phyloP scores from a whole-genome alignment of 1,140 invertebrate genomes.

The Hetaerina americana region DNA sequence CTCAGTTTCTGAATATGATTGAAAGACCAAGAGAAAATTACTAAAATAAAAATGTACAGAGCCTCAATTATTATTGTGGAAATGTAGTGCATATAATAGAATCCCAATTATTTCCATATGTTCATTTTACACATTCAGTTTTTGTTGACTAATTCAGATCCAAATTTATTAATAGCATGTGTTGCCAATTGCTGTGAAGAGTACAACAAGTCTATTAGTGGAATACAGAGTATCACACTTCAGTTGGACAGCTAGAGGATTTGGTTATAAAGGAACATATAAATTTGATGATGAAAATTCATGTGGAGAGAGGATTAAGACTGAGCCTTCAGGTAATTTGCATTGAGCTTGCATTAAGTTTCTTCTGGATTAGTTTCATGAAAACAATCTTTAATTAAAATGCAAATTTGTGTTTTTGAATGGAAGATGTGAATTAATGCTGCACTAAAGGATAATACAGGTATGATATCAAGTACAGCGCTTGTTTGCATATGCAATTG shows the following conservation, averaged over 20 bases:
- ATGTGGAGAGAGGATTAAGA: constrained; percentile 49
- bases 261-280: constrained; percentile 51
- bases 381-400: too few species aligned
- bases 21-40: too few species aligned
- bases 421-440: background rate
- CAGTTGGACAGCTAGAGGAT: constrained; percentile 45
- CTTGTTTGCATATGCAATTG: too few species aligned
- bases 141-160: constrained; percentile 9
- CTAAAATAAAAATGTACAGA: too few species aligned
- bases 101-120: too few species aligned
- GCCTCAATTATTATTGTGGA: too few species aligned
- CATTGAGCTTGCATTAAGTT: too few species aligned
- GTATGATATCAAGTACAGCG: too few species aligned
- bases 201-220: constrained; percentile 50
- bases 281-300: constrained; percentile 50
- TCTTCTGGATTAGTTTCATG: too few species aligned
- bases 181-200: constrained; percentile 51
- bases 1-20: too few species aligned
- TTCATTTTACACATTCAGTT: too few species aligned
- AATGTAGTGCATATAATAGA: too few species aligned
- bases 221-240: constrained; percentile 55
- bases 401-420: background rate
- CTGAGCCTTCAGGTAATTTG: constrained; percentile 39
- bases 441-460: constrained; percentile 13
- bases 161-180: constrained; percentile 39